Percentiles rank a stretch among this genome's conserved stretches.
Evolutionary conservation across 2,888 invertebrate species (phyloP).

Genomic region (Agrochola macilenta): DNA sequence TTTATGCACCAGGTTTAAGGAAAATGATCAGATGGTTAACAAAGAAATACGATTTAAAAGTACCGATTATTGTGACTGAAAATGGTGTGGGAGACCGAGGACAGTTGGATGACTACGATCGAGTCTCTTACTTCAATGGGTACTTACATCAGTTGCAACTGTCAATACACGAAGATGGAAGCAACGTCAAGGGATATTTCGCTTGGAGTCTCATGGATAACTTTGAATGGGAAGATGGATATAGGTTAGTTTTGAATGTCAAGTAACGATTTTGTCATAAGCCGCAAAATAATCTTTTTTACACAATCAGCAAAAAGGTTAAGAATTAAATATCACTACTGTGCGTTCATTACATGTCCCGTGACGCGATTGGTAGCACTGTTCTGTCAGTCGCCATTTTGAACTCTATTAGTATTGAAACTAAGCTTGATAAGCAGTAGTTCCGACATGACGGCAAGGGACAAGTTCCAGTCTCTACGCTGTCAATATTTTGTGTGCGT

Average conservation of each 20-base stretch:
- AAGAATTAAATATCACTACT: not conserved
- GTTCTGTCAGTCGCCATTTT: no score
- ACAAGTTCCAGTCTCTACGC: not conserved
- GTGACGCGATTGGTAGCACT: no score
- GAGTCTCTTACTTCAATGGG: slow-evolving; percentile 75
- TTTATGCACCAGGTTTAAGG: slow-evolving; percentile 92
- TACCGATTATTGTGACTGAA: slow-evolving; percentile 82
- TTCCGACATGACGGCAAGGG: no score
- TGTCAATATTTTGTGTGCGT: not conserved
- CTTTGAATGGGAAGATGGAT: slow-evolving; percentile 88
- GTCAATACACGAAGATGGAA: slow-evolving; percentile 77
- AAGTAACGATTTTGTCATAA: not conserved
- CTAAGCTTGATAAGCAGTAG: no score
- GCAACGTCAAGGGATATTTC: slow-evolving; percentile 85
- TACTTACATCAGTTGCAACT: slow-evolving; percentile 78
- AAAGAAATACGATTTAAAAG: slow-evolving; percentile 87
- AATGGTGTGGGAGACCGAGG: slow-evolving; percentile 85
- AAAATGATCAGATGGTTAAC: slow-evolving; percentile 92
- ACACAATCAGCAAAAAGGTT: not conserved
- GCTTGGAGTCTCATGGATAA: slow-evolving; percentile 91
- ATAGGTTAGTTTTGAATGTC: slow-evolving; percentile 3
- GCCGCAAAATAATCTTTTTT: not conserved
- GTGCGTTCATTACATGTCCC: no score
- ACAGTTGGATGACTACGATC: slow-evolving; percentile 77
- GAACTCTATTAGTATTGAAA: no score